Evolutionary conservation across 2,888 invertebrate genomes (phyloP), one percentile per base, ranked within the genome.

Genomic region (Metalampra italica): DNA sequence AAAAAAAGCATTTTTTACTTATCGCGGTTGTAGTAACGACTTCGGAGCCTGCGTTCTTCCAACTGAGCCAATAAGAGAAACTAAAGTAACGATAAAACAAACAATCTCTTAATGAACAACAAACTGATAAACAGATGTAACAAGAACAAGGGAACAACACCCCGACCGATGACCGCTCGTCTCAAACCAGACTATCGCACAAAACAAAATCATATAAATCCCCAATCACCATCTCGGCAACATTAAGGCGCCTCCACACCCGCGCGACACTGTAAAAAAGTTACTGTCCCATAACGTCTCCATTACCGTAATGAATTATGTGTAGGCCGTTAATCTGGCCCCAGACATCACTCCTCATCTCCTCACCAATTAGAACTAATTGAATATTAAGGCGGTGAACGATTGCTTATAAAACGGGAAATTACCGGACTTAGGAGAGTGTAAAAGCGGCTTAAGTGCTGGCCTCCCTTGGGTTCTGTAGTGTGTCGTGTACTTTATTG

Each of bases 281-380:
- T 78, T 67, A 79, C 73, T 68, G 71, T 70, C 71, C 78, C 68
- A 76, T 85, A 78, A 83, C 75, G 64, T 54, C 59, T 74, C 83
- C 82, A 85, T 86, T 84, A 82, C 76, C 64, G 72, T 80, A 81
- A 84, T 82, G 79, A 86, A 84, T 81, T 74, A 83, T 81, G 78
- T 81, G 81, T 75, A 71, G 66, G 57, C 67, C 71, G 71, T 78
- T 79, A 78, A 78, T 78, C 72, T 64, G 60, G 56, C 57, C 60
- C 64, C 54, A 65, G 70, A 69, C 65, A 75, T 78, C 79, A 75
- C 68, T 70, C 71, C 75, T 78, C 80, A 77, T 77, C 79, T 72
- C 70, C 59, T 52, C 55, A 55, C 63, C 77, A 79, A 83, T 85
- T 82, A 83, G 58, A 71, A 59, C 70, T 84, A 84, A 86, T 84